Conservation (phyloP, 2,797 vertebrate genomes). For the Clamator glandarius region DNA sequence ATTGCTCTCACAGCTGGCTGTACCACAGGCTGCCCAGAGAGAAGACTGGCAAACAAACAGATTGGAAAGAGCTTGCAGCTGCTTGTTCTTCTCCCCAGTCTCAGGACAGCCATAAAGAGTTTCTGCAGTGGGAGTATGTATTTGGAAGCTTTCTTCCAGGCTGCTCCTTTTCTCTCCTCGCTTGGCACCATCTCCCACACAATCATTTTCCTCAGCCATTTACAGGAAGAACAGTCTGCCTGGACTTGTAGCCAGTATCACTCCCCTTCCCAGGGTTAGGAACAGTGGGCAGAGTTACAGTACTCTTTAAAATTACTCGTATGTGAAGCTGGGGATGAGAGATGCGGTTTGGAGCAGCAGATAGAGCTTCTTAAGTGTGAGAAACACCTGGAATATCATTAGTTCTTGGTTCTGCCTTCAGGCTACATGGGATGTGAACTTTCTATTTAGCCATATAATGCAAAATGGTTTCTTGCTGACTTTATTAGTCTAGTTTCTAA, state of each 20-base stretch:
- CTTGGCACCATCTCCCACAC: conserved; percentile 25
- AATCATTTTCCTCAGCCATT: conserved; percentile 19
- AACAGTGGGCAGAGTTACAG: background rate
- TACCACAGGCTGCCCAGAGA: background rate
- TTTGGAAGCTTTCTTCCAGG: conserved; percentile 56
- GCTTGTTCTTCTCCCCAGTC: conserved; percentile 39
- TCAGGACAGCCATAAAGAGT: conserved; percentile 45
- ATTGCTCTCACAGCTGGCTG: background rate
- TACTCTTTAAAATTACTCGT: background rate
- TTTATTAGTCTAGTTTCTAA: conserved; percentile 21
- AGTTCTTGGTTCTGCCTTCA: background rate
- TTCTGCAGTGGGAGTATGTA: conserved; percentile 41
- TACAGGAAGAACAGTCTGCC: conserved; percentile 44
- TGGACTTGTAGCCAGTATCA: conserved; percentile 15
- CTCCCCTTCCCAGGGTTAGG: background rate
- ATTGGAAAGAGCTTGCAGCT: conserved; percentile 26
- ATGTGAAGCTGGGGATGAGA: background rate
- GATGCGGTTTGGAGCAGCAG: background rate
- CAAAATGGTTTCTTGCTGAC: background rate
- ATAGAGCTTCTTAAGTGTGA: background rate
- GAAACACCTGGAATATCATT: conserved; percentile 16
- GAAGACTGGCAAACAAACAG: conserved; percentile 16
- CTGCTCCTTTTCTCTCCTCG: conserved; percentile 44
- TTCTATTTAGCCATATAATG: background rate
- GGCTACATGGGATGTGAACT: background rate